These are phyloP conservation scores for Napeogenes sylphis DNA, from an alignment of 2,888 invertebrate genomes.

Conservation along the genomic window DNA sequence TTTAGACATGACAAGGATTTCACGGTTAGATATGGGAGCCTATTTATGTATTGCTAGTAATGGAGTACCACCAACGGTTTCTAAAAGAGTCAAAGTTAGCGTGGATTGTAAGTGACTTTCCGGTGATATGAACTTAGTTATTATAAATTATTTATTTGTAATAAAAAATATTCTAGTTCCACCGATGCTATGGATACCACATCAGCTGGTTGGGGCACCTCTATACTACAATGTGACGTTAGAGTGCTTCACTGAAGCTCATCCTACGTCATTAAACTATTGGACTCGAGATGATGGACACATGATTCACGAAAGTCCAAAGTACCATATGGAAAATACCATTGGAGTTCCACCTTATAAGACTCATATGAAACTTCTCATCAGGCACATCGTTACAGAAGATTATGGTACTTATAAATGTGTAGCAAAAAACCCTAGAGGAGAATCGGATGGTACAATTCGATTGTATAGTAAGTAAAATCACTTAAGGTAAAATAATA, in stretches of 20 bases:
- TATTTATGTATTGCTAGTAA: slow-evolving; percentile 95
- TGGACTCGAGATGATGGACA: slow-evolving; percentile 92
- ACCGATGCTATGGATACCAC: slow-evolving; percentile 94
- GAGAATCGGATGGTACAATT: slow-evolving; percentile 93
- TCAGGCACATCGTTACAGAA: slow-evolving; percentile 84
- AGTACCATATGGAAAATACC: slow-evolving; percentile 87
- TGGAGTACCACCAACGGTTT: slow-evolving; percentile 92
- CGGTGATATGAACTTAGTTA: no score
- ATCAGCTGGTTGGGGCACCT: slow-evolving; percentile 92
- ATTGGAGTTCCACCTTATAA: slow-evolving; percentile 86
- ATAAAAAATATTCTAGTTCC: slow-evolving; percentile 80
- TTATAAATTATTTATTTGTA: no score
- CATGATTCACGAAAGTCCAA: slow-evolving; percentile 91
- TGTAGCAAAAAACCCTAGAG: slow-evolving; percentile 92
- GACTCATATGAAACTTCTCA: slow-evolving; percentile 91
- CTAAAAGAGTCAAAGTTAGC: slow-evolving; percentile 94
- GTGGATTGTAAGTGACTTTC: slow-evolving; percentile 90
- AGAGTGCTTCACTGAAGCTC: slow-evolving; percentile 94
- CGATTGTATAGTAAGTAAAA: slow-evolving; percentile 89
- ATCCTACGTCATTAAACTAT: slow-evolving; percentile 93
- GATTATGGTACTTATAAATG: slow-evolving; percentile 94
- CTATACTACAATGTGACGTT: slow-evolving; percentile 89
- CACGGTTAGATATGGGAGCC: slow-evolving; percentile 93
- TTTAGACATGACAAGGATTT: slow-evolving; percentile 89
- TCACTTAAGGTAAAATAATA: not conserved